Evolutionary conservation across 1,140 invertebrate genomes (phyloP).

Genomic region (Diprion similis): DNA sequence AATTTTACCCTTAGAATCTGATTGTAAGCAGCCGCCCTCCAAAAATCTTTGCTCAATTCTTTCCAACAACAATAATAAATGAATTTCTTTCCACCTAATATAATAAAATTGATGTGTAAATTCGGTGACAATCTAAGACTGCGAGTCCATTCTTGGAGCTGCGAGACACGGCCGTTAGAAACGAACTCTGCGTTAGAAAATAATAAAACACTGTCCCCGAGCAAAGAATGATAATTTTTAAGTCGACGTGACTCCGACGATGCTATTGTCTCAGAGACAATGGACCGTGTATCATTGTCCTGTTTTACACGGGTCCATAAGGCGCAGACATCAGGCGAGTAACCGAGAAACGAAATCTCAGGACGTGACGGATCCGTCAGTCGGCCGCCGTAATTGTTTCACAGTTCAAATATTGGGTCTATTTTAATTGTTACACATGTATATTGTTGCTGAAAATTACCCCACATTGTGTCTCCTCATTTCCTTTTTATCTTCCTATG

Average conservation of each 20-base stretch:
- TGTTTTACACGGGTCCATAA: constrained; percentile 16
- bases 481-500: neutral
- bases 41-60: too few species aligned
- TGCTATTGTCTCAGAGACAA: constrained; percentile 41
- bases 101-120: too few species aligned
- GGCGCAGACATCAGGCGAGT: neutral
- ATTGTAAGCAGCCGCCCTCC: too few species aligned
- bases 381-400: neutral
- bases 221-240: neutral
- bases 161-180: too few species aligned
- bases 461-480: neutral
- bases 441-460: neutral
- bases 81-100: too few species aligned
- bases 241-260: neutral
- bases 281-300: constrained; percentile 44
- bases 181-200: neutral
- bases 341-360: neutral
- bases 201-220: neutral
- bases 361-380: neutral
- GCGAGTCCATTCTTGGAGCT: too few species aligned
- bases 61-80: too few species aligned
- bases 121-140: too few species aligned
- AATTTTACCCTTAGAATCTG: too few species aligned
- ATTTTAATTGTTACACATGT: neutral
- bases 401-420: neutral